Percentiles rank a stretch among this genome's conserved stretches.
phyloP scores from a whole-genome alignment of 2,888 invertebrate genomes.

The Hecatera dysodea region DNA sequence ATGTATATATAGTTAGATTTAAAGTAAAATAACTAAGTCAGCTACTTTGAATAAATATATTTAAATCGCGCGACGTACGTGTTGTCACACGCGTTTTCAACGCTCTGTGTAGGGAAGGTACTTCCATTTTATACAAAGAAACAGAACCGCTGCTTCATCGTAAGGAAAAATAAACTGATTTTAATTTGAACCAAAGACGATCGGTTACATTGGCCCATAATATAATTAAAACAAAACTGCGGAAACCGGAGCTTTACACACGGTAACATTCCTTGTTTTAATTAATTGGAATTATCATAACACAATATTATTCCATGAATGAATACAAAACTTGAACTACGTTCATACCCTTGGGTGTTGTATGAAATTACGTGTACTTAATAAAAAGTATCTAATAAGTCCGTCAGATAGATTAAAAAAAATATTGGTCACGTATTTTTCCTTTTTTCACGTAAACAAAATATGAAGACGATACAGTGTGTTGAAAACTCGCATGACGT shows the following conservation, averaged over 20 bases:
- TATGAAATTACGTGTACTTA: background rate
- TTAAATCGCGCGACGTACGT: no score
- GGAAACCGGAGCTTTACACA: constrained; percentile 16
- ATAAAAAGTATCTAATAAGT: no score
- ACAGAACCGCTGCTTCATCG: background rate
- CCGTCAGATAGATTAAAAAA: no score
- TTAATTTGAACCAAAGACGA: background rate
- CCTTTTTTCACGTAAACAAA: no score
- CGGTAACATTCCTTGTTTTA: constrained; percentile 9
- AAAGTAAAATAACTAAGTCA: no score
- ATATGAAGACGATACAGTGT: no score
- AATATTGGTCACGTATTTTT: no score
- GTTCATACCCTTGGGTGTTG: background rate
- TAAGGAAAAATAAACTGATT: constrained; percentile 10
- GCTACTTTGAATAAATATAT: no score
- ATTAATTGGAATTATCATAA: constrained; percentile 41
- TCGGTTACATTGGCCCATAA: constrained; percentile 15
- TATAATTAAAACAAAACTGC: constrained; percentile 35
- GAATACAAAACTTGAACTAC: background rate
- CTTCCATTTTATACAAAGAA: background rate
- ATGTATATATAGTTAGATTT: no score
- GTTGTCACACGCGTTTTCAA: no score
- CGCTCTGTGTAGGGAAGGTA: background rate
- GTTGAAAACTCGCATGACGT: no score
- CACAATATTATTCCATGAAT: constrained; percentile 32